phyloP scores from a whole-genome alignment of 2,797 vertebrate genomes.

The Chrysocyon brachyurus region DNA sequence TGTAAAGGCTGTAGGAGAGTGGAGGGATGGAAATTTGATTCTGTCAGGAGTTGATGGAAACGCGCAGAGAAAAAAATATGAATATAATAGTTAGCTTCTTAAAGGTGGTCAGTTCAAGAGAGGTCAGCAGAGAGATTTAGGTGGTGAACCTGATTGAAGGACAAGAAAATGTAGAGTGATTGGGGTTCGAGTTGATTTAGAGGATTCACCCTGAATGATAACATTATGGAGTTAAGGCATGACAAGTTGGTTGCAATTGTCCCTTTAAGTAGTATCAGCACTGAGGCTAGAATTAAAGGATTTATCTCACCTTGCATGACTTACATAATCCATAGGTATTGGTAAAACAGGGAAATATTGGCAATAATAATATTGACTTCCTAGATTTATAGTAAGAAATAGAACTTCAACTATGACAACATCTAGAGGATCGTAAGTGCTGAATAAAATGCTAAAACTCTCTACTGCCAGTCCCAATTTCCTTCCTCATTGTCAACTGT shows the following conservation, averaged over 20 bases:
- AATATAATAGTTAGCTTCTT: neutral
- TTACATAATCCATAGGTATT: neutral
- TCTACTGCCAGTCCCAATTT: neutral
- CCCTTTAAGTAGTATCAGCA: neutral
- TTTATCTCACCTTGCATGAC: neutral
- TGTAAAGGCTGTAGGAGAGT: neutral
- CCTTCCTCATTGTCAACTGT: neutral
- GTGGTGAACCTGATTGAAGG: neutral
- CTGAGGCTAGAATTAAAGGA: neutral
- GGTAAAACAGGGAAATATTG: neutral
- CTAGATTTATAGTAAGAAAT: neutral
- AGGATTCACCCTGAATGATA: neutral
- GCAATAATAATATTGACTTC: neutral
- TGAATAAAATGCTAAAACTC: neutral
- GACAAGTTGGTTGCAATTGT: neutral
- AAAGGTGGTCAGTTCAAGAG: neutral
- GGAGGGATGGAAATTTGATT: neutral
- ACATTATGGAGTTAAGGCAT: neutral
- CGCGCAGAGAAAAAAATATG: neutral
- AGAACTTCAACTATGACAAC: neutral
- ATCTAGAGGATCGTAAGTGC: neutral
- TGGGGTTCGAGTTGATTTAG: rapidly evolving
- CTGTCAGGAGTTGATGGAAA: neutral
- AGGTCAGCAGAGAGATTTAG: neutral
- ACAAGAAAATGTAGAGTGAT: neutral